Evolutionary conservation across 2,797 vertebrate genomes (phyloP).

Genomic region (Leptatherina wallacei): DNA sequence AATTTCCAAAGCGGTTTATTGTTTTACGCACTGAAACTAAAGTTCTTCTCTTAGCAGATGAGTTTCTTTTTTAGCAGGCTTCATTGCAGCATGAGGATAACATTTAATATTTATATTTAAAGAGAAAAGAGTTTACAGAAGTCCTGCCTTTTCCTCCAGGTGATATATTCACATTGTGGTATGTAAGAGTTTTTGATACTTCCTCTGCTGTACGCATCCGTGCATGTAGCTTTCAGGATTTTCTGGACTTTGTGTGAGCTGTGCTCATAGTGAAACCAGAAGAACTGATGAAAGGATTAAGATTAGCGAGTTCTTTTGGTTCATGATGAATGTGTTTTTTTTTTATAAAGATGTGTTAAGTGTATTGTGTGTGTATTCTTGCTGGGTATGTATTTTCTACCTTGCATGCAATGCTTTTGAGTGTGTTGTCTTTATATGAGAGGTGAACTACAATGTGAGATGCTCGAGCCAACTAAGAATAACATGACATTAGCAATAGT

Average conservation of each 20-base stretch:
- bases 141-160: conserved; percentile 72
- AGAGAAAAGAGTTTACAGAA: conserved; percentile 76
- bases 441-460: conserved; percentile 37
- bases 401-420: conserved; percentile 66
- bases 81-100: conserved; percentile 41
- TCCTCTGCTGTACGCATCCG: conserved; percentile 21
- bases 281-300: conserved; percentile 28
- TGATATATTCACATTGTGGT: conserved; percentile 65
- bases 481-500: conserved; percentile 36
- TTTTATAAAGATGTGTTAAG: conserved; percentile 38
- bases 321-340: conserved; percentile 62
- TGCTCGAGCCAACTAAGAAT: conserved; percentile 30
- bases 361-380: conserved; percentile 50
- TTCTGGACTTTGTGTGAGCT: conserved; percentile 63
- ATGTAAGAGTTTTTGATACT: conserved; percentile 60
- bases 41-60: conserved; percentile 20
- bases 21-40: conserved; percentile 46
- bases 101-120: conserved; percentile 66
- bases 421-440: conserved; percentile 63
- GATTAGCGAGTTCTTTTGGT: conserved; percentile 39
- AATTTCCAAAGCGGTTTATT: conserved; percentile 49
- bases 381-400: conserved; percentile 51
- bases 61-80: conserved; percentile 27
- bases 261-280: conserved; percentile 48
- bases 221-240: conserved; percentile 54